A percentile compares a stretch with the other conserved stretches of the same genome.
Conservation (phyloP, 1,140 invertebrate species). For the Macrobrachium nipponense region DNA sequence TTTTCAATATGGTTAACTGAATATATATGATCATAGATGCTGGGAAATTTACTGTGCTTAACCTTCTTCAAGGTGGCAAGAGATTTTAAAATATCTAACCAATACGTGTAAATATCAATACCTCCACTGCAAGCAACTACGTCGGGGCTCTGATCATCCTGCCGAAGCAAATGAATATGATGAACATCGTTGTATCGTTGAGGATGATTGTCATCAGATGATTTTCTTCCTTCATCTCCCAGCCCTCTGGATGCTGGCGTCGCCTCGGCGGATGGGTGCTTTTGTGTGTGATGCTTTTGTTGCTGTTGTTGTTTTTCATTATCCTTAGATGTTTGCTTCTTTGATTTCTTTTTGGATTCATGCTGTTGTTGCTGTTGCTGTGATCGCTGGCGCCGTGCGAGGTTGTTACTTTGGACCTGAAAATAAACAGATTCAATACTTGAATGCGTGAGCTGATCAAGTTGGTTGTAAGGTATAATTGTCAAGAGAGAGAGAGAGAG, state of each 20-base stretch:
- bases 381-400: slow-evolving; percentile 8
- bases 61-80: too few relatives aligned
- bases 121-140: slow-evolving; percentile 49
- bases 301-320: too few relatives aligned
- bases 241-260: background rate
- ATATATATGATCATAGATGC: too few relatives aligned
- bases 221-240: background rate
- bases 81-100: too few relatives aligned
- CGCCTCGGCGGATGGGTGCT: too few relatives aligned
- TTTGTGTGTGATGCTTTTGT: too few relatives aligned
- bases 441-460: background rate
- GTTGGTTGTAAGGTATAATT: background rate
- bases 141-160: slow-evolving; percentile 47
- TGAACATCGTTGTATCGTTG: background rate
- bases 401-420: slow-evolving; percentile 32
- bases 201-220: background rate
- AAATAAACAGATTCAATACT: background rate
- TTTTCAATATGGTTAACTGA: too few relatives aligned
- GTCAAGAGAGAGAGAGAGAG: background rate
- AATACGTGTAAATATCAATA: too few relatives aligned
- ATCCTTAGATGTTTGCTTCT: too few relatives aligned
- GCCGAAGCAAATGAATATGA: slow-evolving; percentile 24
- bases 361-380: slow-evolving; percentile 3
- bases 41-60: too few relatives aligned
- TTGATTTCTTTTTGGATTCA: background rate